Conservation (phyloP, 2,113 vertebrate genomes). For the Crotophaga sulcirostris region DNA sequence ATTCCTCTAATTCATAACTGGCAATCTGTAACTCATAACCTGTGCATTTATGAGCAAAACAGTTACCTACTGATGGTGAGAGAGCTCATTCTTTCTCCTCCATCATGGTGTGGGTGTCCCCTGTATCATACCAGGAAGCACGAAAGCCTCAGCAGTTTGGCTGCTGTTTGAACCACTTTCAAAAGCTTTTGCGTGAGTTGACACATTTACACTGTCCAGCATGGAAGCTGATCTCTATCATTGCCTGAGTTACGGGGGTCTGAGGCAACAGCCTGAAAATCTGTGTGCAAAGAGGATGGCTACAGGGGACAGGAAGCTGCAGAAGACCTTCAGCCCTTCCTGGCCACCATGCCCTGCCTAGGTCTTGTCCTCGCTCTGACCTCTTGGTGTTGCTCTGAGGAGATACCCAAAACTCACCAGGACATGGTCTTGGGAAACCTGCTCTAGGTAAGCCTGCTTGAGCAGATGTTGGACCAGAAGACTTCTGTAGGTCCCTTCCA, state of each 20-base stretch:
- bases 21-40: background rate
- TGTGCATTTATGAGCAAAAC: background rate
- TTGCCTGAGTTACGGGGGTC: background rate
- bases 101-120: fast-evolving
- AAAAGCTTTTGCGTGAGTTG: background rate
- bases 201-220: background rate
- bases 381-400: background rate
- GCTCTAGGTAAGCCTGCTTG: background rate
- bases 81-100: background rate
- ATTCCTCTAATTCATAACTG: background rate
- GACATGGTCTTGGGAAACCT: too few species aligned
- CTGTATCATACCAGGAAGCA: background rate
- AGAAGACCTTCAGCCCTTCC: background rate
- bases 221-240: background rate
- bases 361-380: background rate
- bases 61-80: background rate
- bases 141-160: background rate
- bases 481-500: background rate
- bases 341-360: background rate
- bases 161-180: background rate
- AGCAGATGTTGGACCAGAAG: background rate
- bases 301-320: background rate
- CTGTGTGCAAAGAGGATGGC: background rate
- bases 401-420: too few species aligned
- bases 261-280: background rate